These are phyloP conservation scores for Netelia melanura DNA, from an alignment of 2,888 invertebrate genomes.

Conservation along the genomic window DNA sequence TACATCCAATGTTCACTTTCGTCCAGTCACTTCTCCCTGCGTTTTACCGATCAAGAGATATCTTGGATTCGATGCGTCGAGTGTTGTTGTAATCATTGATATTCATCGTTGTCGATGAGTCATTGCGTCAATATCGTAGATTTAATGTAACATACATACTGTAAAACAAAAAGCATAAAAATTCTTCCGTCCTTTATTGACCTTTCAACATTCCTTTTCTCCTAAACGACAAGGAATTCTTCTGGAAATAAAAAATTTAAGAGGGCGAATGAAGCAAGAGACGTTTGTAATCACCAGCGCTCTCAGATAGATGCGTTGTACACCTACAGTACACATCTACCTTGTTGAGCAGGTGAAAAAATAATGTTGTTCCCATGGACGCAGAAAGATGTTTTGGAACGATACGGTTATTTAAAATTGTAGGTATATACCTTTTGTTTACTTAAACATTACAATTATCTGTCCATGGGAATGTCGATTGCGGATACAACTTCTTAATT, in stretches of 20 bases:
- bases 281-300: too few species aligned
- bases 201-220: constrained; percentile 12
- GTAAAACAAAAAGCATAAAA: constrained; percentile 44
- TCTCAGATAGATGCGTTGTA: too few species aligned
- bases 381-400: too few species aligned
- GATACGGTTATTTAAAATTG: too few species aligned
- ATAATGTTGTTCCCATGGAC: too few species aligned
- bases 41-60: not conserved
- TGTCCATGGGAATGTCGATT: too few species aligned
- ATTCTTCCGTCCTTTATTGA: constrained; percentile 14
- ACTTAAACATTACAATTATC: too few species aligned
- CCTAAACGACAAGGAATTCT: not conserved
- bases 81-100: constrained; percentile 61
- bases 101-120: constrained; percentile 50
- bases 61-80: constrained; percentile 4
- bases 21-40: not conserved
- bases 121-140: constrained; percentile 69
- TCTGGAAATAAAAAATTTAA: not conserved
- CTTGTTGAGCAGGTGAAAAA: too few species aligned
- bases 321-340: too few species aligned
- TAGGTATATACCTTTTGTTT: too few species aligned
- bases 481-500: too few species aligned
- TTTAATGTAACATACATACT: constrained; percentile 71
- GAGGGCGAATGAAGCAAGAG: too few species aligned
- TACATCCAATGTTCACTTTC: not conserved